Conservation (phyloP, 2,113 vertebrate species). For the Podarcis raffonei region DNA sequence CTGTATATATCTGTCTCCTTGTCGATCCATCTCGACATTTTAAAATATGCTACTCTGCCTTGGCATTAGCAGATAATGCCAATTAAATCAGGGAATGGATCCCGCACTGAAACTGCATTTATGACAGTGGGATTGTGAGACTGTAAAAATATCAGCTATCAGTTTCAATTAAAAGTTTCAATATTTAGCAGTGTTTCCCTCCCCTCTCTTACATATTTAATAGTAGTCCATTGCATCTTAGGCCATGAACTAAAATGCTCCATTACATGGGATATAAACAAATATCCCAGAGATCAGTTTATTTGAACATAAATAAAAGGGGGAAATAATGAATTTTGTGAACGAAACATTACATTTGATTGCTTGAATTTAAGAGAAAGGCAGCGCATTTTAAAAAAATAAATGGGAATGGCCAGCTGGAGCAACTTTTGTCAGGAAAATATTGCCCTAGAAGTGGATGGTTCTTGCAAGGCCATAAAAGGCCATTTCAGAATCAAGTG, state of each 20-base stretch:
- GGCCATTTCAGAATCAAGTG: too few relatives aligned
- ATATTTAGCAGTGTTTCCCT: background rate
- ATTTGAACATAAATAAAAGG: background rate
- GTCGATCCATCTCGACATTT: slow-evolving; percentile 7
- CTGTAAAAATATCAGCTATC: background rate
- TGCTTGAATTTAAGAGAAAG: background rate
- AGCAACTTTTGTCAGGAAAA: background rate
- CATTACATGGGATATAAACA: background rate
- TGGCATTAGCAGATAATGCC: background rate
- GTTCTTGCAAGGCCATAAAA: background rate
- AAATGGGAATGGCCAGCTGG: too few relatives aligned
- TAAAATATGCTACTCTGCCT: background rate
- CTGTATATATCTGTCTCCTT: background rate
- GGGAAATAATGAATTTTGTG: background rate
- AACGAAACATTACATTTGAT: background rate
- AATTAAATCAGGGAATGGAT: background rate
- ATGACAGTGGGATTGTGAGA: background rate
- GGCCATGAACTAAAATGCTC: background rate
- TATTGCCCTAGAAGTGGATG: background rate
- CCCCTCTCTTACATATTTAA: background rate
- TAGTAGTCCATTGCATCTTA: background rate
- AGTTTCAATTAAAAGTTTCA: background rate
- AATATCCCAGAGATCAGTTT: background rate
- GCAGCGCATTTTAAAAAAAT: background rate
- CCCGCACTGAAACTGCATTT: background rate